Percentiles rank a stretch among this genome's conserved stretches.
Evolutionary conservation across 2,797 vertebrate genomes (phyloP).

Genomic region (Ctenopoma kingsleyae): DNA sequence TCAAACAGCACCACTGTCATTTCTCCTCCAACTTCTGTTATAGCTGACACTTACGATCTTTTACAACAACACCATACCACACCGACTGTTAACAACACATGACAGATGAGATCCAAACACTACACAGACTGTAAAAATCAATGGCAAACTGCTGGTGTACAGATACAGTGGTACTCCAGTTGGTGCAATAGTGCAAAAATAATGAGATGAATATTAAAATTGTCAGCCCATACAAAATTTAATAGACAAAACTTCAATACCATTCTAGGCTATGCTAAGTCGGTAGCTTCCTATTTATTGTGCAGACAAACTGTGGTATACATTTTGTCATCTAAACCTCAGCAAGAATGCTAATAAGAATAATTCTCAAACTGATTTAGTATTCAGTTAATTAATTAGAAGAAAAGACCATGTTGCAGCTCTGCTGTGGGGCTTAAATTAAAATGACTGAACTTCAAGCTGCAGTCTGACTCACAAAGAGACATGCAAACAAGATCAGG

Average conservation of each 20-base stretch:
- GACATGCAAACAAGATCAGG: conserved; percentile 59
- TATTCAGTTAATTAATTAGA: not conserved
- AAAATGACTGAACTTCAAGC: conserved; percentile 9
- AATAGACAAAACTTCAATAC: no score
- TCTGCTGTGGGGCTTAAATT: not conserved
- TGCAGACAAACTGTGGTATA: no score
- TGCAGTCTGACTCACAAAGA: conserved; percentile 26
- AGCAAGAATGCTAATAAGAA: not conserved
- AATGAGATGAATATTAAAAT: not conserved
- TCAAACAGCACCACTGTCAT: conserved; percentile 53
- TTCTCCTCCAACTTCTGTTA: conserved; percentile 10
- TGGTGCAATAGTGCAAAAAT: not conserved
- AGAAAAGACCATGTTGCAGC: conserved; percentile 2
- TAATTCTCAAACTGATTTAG: not conserved
- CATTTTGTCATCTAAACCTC: not conserved
- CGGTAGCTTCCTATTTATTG: not conserved
- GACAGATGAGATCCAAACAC: conserved; percentile 4
- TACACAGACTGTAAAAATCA: not conserved
- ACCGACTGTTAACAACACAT: conserved; percentile 6
- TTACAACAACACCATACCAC: conserved; percentile 11
- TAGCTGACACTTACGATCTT: conserved; percentile 3
- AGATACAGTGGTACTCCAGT: not conserved
- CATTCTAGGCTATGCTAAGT: not conserved
- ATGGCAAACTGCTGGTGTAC: not conserved
- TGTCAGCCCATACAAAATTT: no score